phyloP scores from a whole-genome alignment of 1,140 invertebrate species.

The Drosophila bocki region DNA sequence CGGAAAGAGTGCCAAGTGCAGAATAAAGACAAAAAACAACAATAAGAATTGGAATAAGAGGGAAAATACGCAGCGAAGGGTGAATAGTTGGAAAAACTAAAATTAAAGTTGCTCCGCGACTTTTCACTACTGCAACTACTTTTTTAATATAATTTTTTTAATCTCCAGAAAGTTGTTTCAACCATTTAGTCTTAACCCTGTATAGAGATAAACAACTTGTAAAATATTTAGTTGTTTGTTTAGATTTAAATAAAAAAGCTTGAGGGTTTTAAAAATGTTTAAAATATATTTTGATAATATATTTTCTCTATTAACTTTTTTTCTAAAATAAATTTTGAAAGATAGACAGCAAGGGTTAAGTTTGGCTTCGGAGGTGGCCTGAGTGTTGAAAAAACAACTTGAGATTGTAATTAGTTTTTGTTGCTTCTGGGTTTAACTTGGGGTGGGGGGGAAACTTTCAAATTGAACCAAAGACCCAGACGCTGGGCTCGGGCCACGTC shows the following conservation, averaged over 20 bases:
- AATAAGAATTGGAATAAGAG: slow-evolving; percentile 36
- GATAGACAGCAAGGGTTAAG: slow-evolving; percentile 30
- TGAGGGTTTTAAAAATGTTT: too few relatives aligned
- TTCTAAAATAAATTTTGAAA: background rate
- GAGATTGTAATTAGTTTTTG: slow-evolving; percentile 83
- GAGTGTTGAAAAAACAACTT: slow-evolving; percentile 83
- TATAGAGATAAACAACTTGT: background rate
- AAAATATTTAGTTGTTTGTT: background rate
- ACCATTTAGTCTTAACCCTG: slow-evolving; percentile 40
- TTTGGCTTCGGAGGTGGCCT: slow-evolving; percentile 25
- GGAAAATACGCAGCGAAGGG: slow-evolving; percentile 18
- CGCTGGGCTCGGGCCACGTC: slow-evolving; percentile 11
- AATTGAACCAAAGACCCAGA: slow-evolving; percentile 63
- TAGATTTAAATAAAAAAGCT: too few relatives aligned
- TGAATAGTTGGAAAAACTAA: slow-evolving; percentile 78
- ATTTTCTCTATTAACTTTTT: background rate
- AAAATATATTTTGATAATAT: too few relatives aligned
- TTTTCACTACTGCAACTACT: slow-evolving; percentile 7
- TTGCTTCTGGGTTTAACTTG: slow-evolving; percentile 72
- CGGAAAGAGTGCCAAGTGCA: slow-evolving; percentile 68
- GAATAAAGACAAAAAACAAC: slow-evolving; percentile 67
- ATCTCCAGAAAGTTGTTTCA: background rate
- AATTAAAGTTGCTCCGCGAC: slow-evolving; percentile 67
- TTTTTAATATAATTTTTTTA: slow-evolving; percentile 70
- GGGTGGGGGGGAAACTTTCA: slow-evolving; percentile 69